Percentiles rank a stretch among this genome's conserved stretches.
Evolutionary conservation across 2,888 invertebrate genomes (phyloP).

Genomic region (Gnatocerus cornutus): DNA sequence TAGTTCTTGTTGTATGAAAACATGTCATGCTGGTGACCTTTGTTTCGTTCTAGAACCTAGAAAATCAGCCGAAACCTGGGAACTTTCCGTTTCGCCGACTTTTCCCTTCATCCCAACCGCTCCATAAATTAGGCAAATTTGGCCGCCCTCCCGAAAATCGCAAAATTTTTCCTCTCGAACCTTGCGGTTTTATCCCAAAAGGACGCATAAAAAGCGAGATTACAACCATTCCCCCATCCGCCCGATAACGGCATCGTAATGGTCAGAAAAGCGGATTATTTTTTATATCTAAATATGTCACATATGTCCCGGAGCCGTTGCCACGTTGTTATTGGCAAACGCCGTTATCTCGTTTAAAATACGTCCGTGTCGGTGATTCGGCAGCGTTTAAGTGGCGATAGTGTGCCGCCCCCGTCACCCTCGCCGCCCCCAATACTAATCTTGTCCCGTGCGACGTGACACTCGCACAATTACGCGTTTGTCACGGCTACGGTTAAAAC

Average conservation of each 20-base stretch:
- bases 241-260: conserved; percentile 64
- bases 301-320: conserved; percentile 64
- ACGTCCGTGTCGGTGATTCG: conserved; percentile 49
- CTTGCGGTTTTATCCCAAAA: conserved; percentile 30
- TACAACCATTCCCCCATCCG: conserved; percentile 42
- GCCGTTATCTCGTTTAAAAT: conserved; percentile 57
- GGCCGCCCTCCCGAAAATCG: conserved; percentile 1
- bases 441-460: conserved; percentile 58
- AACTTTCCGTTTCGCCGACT: too few species aligned
- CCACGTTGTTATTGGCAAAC: conserved; percentile 58
- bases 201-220: conserved; percentile 46
- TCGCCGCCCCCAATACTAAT: conserved; percentile 46
- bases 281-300: conserved; percentile 67
- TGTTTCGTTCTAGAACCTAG: too few species aligned
- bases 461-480: conserved; percentile 66
- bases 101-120: not conserved
- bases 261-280: conserved; percentile 69
- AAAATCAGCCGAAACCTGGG: too few species aligned
- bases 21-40: too few species aligned
- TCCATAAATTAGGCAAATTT: conserved; percentile 28
- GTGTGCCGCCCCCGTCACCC: conserved; percentile 17
- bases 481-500: conserved; percentile 65
- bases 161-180: conserved; percentile 9
- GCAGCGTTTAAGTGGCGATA: conserved; percentile 38
- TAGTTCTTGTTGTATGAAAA: too few species aligned